Percentiles rank a stretch among this genome's conserved stretches.
Evolutionary conservation across 2,888 invertebrate species (phyloP).

Genomic region (Cheilosia vernalis): DNA sequence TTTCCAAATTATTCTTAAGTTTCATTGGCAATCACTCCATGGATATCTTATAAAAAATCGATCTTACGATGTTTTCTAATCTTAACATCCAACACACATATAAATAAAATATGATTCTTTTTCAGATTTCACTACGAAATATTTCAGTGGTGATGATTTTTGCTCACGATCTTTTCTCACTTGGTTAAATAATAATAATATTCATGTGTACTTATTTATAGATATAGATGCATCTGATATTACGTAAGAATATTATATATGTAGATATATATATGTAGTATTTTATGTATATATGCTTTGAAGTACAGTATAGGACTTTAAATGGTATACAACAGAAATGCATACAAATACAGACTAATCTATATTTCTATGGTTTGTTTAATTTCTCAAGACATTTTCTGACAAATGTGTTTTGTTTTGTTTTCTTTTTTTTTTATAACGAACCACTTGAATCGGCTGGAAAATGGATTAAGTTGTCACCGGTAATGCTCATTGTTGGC

Average conservation of each 20-base stretch:
- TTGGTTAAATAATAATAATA: constrained; percentile 54
- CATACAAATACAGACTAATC: constrained; percentile 50
- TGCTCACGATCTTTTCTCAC: constrained; percentile 30
- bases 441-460: constrained; percentile 90
- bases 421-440: constrained; percentile 68
- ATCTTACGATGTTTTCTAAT: too few species aligned
- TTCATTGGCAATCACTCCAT: neutral
- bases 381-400: constrained; percentile 35
- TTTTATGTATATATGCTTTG: constrained; percentile 38
- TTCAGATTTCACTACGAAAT: neutral
- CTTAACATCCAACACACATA: neutral
- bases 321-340: constrained; percentile 38
- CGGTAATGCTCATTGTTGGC: constrained; percentile 90
- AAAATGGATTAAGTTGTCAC: constrained; percentile 91
- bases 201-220: constrained; percentile 15
- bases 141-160: neutral
- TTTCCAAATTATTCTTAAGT: neutral
- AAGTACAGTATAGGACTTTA: constrained; percentile 14
- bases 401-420: constrained; percentile 11
- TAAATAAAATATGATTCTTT: constrained; percentile 19
- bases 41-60: too few species aligned
- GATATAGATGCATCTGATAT: too few species aligned
- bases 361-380: constrained; percentile 42
- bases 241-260: constrained; percentile 13
- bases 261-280: constrained; percentile 27